Evolutionary conservation across 2,888 invertebrate species (phyloP), one percentile per base, ranked within the genome.

Genomic region (Andrena bicolor): DNA sequence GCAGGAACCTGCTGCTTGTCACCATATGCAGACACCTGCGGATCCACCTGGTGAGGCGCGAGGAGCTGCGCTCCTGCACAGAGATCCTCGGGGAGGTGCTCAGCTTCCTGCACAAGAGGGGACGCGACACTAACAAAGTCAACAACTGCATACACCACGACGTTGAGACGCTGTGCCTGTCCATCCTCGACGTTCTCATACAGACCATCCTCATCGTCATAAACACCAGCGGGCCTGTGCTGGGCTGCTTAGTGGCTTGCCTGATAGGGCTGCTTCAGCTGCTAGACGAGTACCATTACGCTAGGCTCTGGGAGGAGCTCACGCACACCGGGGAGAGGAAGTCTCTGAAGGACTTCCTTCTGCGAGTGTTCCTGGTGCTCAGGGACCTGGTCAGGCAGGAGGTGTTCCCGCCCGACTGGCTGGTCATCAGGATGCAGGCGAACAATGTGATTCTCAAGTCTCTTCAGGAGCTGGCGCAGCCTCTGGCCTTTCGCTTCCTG

Each of bases 51-150:
- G 96, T 96, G 0, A 96, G 97, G 0, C 96, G 97, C 26, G 97
- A 98, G 90, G 98, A 98, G 91, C 94, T 98, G 48, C 95, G 96
- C 16, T 95, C 97, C 5, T 98, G 98, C 91, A 97, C 98, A 0
- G 97, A 97, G 80, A 98, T 99, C 90, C 94, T 99, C 10, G 97
- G 97, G 0, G 98, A 98, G 92, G 96, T 99, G 41, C 95, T 99
- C 23, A 96, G 95, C 60, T 96, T 95, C 89, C 92, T 96, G 23
- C 95, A 95, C 90, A 95, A 95, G 85, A 94, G 95, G 75, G 94
- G 94, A 69, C 94, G 95, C 71, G 95, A 95, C 82, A 94, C 95
- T 80, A 95, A 94, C 75, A 95, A 95, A 90, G 95, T 96, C 30
- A 96, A 95, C 88, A 96, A 96, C 85, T 95, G 95, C 86, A 95